Conservation (phyloP, 1,140 invertebrate genomes). For the Leptestheria dahalacensis region DNA sequence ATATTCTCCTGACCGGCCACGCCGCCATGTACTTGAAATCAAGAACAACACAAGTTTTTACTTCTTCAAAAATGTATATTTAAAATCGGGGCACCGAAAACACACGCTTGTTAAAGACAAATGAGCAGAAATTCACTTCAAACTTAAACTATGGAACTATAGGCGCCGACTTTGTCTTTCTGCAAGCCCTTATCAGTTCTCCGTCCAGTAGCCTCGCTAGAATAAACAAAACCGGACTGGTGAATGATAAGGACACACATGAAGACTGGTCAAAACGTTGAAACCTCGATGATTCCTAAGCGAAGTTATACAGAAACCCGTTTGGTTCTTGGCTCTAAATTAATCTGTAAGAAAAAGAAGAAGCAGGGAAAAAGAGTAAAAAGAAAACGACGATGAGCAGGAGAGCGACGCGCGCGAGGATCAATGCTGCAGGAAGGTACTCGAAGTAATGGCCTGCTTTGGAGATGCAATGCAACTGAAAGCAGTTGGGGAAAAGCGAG, state of each 20-base stretch:
- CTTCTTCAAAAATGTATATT: too few relatives aligned
- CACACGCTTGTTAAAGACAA: too few relatives aligned
- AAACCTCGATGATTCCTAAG: too few relatives aligned
- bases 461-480: background rate
- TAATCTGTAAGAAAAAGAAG: too few relatives aligned
- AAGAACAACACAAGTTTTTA: too few relatives aligned
- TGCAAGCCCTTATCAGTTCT: slow-evolving; percentile 12
- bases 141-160: background rate
- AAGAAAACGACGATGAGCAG: background rate
- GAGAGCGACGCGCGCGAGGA: background rate
- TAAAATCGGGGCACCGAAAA: too few relatives aligned
- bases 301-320: too few relatives aligned
- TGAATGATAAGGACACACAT: slow-evolving; percentile 11
- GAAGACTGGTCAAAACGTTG: background rate
- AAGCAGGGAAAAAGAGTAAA: background rate
- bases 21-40: too few relatives aligned
- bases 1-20: too few relatives aligned
- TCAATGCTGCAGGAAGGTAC: background rate
- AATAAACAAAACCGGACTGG: slow-evolving; percentile 9
- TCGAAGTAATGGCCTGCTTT: background rate
- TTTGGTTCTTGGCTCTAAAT: too few relatives aligned
- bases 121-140: too few relatives aligned
- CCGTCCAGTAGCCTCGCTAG: slow-evolving; percentile 10
- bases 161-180: background rate
- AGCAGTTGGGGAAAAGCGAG: background rate